Base-by-base conservation (phyloP, 64 coral and sea anemone genomes). In the Dendrophyllia cribrosa region DNA sequence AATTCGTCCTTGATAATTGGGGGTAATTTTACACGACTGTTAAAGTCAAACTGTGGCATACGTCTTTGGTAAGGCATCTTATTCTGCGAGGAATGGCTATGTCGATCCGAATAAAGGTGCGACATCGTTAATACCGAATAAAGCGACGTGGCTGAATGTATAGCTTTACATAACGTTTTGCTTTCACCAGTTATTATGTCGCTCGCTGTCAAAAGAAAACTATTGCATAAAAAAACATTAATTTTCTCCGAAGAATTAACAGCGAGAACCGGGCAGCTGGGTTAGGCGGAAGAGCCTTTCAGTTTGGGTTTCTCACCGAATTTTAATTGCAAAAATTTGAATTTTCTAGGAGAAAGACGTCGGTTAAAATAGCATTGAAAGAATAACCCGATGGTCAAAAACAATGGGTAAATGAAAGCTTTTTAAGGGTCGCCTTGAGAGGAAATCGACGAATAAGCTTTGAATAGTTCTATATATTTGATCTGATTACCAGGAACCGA, bases 1-100 rank as follows among this genome's bases (percentile, higher is more conserved):
- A 82, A 74, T 53, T 89, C 88, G 50, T 94, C 81, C 15, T 26
- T 67, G 1, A 73, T 94, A 84, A 94, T 94, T 59, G 92, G 92
- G 12, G 92, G 92, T 15, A 94, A 88, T 67, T 94, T 94, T 19
- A 94, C 77, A 4, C 79, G 68, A 74, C 69, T 67, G 66, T 68
- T 94, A 16, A 94, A 65, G 26, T 70, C 82, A 65, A 94, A 89
- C 24, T 74, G 67, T 22, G 87, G 78, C 1, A 76, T 43, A 24
- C 17, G 19, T 50, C 62, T 84, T 6, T 66, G 44, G 47, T 84
- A 68, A 67, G 80, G 50, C 11, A 68, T 49, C 9, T 66, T 62
- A 0, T 21, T 45, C 6, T 68, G 12, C 12, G 15, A 59, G 22
- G 58, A 19, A 82, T 17, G 80, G 10, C 23, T 48, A 11, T 84